Conservation (phyloP, 2,797 vertebrate genomes). For the Fringilla coelebs region DNA sequence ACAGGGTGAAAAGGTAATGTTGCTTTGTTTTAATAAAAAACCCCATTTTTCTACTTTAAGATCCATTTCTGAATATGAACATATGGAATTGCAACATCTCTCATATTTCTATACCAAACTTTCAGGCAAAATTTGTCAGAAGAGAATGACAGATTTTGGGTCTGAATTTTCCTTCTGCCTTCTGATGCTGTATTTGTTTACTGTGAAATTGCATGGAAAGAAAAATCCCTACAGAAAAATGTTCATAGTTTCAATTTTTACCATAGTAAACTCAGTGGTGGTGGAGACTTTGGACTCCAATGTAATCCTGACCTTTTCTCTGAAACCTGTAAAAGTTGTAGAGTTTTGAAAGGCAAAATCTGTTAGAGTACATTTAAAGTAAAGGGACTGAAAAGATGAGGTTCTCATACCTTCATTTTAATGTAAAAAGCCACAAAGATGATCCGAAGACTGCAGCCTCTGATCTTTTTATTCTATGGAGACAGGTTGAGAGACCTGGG, state of each 20-base stretch:
- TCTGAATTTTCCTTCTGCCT: not conserved
- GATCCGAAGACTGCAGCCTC: not conserved
- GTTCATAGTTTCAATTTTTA: not conserved
- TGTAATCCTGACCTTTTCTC: not conserved
- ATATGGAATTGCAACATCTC: not conserved
- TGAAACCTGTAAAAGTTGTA: not conserved
- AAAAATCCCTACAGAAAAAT: not conserved
- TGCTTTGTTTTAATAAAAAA: not conserved
- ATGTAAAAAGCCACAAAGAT: not conserved
- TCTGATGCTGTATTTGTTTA: not conserved
- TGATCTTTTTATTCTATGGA: not conserved
- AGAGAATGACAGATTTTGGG: not conserved
- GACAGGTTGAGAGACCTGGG: not conserved
- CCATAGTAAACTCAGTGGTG: not conserved
- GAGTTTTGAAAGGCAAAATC: not conserved
- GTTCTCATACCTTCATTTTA: not conserved
- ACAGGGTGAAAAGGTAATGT: not conserved
- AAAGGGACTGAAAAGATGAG: not conserved
- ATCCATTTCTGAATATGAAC: not conserved
- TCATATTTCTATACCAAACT: not conserved
- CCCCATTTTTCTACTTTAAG: not conserved
- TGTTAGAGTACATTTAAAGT: not conserved
- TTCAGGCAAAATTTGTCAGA: not conserved
- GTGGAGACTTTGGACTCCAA: not conserved
- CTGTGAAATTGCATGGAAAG: not conserved